Evolutionary conservation across 2,888 invertebrate genomes (phyloP), one percentile per base, ranked within the genome.

Genomic region (Caenorhabditis wallacei): DNA sequence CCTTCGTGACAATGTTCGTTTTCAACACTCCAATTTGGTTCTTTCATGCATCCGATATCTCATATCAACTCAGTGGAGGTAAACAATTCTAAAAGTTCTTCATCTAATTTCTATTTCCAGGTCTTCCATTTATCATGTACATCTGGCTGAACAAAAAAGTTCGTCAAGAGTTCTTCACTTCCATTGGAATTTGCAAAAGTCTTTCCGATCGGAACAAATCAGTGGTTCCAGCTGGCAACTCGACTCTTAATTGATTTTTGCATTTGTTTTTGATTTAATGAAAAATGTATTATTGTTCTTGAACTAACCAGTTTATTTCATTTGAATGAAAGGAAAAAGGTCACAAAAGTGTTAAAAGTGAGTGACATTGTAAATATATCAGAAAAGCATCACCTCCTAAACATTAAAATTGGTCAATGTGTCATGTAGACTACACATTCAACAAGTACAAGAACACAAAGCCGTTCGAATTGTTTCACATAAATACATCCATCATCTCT

Each of bases 71-170:
- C 26, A 64, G 64, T 18, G 64, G 64, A 64, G 64, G 64, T 64
- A 30, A 43, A 13, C 2, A 43, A 4, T 43, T 11, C 13, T n/a
- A n/a, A n/a, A n/a, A n/a, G 43, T 43, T 43, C 43, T 13, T 43
- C 11, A 8, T 43, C 13, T 43, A 2, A 10, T 8, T n/a, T 20
- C 16, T 1, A n/a, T 20, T 16, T 48, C 18, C 30, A 70, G 70
- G 70, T 20, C 56, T 70, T 2, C 70, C 70, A 16, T 70, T 70
- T 46, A 24, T 70, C 11, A 48, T 70, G 57, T 70, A 70, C 20
- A 54, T 70, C 35, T 48, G 40, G 18, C 18, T 70, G 40, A 70
- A 70, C 13, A 26, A 70, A 20, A 70, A 22, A 40, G 57, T 70
- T 18, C 70, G 54, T n/a, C 18, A 70, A 2, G 46, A 57, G 24